phyloP scores from a whole-genome alignment of 2,797 vertebrate species.

The Zalophus californianus region DNA sequence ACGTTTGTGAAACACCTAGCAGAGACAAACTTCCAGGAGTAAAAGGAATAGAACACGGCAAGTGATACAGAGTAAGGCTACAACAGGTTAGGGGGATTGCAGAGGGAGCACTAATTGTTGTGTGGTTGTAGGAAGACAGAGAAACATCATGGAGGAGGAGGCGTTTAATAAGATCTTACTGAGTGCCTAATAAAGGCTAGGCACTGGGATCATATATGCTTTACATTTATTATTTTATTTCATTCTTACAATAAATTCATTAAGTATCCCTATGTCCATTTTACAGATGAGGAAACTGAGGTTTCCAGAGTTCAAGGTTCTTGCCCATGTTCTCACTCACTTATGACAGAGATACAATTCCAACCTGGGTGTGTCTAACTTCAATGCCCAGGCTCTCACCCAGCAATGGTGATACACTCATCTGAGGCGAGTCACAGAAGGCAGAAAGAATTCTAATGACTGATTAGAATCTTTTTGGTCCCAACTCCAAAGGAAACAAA shows the following conservation, averaged over 20 bases:
- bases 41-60: not conserved
- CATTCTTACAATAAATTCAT: not conserved
- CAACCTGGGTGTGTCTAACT: not conserved
- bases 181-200: not conserved
- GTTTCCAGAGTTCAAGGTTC: not conserved
- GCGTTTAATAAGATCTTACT: not conserved
- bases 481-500: not conserved
- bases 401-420: not conserved
- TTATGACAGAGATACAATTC: not conserved
- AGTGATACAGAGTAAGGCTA: not conserved
- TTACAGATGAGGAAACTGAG: not conserved
- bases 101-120: not conserved
- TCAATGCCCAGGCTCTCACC: not conserved
- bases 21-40: not conserved
- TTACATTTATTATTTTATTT: not conserved
- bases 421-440: not conserved
- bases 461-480: not conserved
- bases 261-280: not conserved
- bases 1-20: not conserved
- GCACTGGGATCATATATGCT: not conserved
- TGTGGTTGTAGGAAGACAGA: not conserved
- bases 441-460: not conserved
- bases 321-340: not conserved
- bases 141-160: not conserved
- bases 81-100: not conserved